Evolutionary conservation across 2,888 invertebrate species (phyloP).

Genomic region (Athalia rosae): DNA sequence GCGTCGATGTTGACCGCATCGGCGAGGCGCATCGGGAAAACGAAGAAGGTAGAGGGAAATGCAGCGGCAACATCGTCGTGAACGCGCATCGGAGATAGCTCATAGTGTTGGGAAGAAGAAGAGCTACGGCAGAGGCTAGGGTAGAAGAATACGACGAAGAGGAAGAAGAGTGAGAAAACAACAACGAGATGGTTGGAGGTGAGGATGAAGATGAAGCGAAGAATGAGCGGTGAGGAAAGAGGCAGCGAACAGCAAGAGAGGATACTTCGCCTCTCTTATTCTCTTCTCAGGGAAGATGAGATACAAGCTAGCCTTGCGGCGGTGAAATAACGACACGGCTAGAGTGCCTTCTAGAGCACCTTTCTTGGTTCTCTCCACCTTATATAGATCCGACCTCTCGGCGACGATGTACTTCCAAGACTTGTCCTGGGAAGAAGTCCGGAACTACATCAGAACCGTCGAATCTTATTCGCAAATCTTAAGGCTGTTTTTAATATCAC

Average conservation of each 20-base stretch:
- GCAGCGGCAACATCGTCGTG: constrained; percentile 50
- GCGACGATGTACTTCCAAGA: constrained; percentile 19
- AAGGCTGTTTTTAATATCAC: not conserved
- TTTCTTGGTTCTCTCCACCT: constrained; percentile 56
- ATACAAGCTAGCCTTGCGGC: constrained; percentile 68
- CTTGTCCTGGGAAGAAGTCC: constrained; percentile 37
- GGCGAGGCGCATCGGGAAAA: constrained; percentile 41
- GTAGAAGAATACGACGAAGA: not conserved
- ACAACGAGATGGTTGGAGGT: constrained; percentile 29
- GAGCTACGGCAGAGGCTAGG: constrained; percentile 4
- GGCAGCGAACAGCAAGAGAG: constrained; percentile 48
- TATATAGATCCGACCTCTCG: constrained; percentile 45
- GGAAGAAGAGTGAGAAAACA: not conserved
- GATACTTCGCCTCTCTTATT: constrained; percentile 53
- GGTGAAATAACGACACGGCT: constrained; percentile 69
- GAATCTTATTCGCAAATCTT: constrained; percentile 17
- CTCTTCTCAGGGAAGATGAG: constrained; percentile 59
- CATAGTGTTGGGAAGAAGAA: constrained; percentile 52
- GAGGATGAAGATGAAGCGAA: not conserved
- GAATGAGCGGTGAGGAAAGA: constrained; percentile 11
- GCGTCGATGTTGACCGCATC: constrained; percentile 19
- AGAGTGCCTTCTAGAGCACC: constrained; percentile 58
- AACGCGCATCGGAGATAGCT: constrained; percentile 49
- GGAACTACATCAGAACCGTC: constrained; percentile 23
- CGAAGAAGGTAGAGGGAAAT: too few relatives aligned